Evolutionary conservation across 2,113 vertebrate genomes (phyloP).

Genomic region (Chaenocephalus aceratus): DNA sequence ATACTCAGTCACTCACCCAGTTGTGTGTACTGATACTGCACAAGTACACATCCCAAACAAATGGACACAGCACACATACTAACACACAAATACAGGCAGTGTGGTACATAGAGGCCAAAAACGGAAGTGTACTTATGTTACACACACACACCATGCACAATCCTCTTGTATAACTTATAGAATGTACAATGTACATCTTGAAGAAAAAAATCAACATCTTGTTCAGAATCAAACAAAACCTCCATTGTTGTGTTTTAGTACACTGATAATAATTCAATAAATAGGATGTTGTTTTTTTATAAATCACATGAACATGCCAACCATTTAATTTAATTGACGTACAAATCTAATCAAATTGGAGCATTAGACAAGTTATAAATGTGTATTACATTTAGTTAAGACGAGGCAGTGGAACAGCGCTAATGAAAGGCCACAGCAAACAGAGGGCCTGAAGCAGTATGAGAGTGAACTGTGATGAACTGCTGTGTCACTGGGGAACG

Average conservation of each 20-base stretch:
- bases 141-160: not conserved
- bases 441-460: conserved; percentile 6
- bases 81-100: not conserved
- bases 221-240: not conserved
- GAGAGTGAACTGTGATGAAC: conserved; percentile 43
- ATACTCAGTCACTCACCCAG: conserved; percentile 7
- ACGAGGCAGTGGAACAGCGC: conserved; percentile 13
- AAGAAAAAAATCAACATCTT: not conserved
- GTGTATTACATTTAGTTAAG: not conserved
- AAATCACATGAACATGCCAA: not conserved
- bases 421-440: conserved; percentile 23
- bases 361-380: not conserved
- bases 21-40: not conserved
- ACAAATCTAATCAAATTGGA: not conserved
- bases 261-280: conserved; percentile 2
- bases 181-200: not conserved
- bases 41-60: not conserved
- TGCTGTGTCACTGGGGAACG: conserved; percentile 44
- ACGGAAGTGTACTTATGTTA: not conserved
- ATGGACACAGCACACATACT: not conserved
- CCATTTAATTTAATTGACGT: not conserved
- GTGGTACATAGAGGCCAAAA: not conserved
- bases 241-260: not conserved
- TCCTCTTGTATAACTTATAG: not conserved
- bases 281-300: not conserved